Evolutionary conservation across 2,888 invertebrate species (phyloP).

Genomic region (Acanthococcus lagerstroemiae): DNA sequence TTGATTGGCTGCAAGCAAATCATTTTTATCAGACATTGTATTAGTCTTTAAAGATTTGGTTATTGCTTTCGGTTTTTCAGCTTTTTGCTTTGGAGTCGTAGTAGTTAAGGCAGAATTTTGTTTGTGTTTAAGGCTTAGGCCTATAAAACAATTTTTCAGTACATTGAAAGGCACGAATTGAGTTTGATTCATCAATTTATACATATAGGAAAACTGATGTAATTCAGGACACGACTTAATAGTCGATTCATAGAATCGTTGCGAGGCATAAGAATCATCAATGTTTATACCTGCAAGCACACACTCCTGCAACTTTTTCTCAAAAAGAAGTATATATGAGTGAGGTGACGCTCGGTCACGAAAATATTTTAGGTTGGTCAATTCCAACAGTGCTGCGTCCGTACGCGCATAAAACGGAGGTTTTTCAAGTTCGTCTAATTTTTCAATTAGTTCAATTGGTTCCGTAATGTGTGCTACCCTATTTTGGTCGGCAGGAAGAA

Average conservation of each 20-base stretch:
- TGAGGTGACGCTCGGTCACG: background rate
- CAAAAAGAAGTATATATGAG: background rate
- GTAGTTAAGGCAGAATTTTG: too few relatives aligned
- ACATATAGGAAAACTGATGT: too few relatives aligned
- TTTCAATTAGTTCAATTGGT: background rate
- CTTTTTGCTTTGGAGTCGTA: too few relatives aligned
- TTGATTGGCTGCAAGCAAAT: too few relatives aligned
- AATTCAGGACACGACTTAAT: too few relatives aligned
- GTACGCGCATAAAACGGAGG: background rate
- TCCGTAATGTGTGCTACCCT: background rate
- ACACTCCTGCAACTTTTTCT: background rate
- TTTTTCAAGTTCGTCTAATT: background rate
- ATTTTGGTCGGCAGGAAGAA: background rate
- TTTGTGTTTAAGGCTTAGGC: too few relatives aligned
- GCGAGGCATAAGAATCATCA: background rate
- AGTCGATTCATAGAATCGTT: background rate
- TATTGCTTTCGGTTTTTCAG: too few relatives aligned
- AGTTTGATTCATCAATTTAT: too few relatives aligned
- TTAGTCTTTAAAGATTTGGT: too few relatives aligned
- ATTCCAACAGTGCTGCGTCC: background rate
- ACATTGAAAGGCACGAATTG: too few relatives aligned
- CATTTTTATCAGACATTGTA: too few relatives aligned
- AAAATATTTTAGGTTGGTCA: background rate
- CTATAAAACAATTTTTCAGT: too few relatives aligned
- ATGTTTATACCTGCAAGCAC: background rate